Percentiles rank a stretch among this genome's conserved stretches.
Conservation (phyloP, 2,113 vertebrate species). For the Gnathonemus longibarbis region DNA sequence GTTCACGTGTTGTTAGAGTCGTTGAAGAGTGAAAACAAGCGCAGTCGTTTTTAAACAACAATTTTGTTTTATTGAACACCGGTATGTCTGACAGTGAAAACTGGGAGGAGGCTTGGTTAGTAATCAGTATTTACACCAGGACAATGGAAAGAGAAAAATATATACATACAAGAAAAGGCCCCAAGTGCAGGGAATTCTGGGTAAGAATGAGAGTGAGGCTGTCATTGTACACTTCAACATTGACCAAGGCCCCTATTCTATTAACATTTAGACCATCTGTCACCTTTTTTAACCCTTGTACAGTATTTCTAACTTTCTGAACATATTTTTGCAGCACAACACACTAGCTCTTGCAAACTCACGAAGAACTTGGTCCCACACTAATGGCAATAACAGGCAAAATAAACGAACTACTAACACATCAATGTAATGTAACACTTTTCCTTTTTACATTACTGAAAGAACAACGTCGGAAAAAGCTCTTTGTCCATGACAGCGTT, state of each 20-base stretch:
- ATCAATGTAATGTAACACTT: conserved; percentile 33
- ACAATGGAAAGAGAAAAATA: conserved; percentile 75
- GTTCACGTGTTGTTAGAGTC: not conserved
- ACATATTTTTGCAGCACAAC: conserved; percentile 12
- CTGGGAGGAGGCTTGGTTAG: conserved; percentile 82
- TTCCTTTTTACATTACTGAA: conserved; percentile 2
- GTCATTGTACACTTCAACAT: conserved; percentile 26
- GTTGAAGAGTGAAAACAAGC: not conserved
- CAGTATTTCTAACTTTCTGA: conserved; percentile 1
- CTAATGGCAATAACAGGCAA: conserved; percentile 16
- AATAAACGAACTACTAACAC: not conserved
- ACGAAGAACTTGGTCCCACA: conserved; percentile 30
- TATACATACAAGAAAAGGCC: conserved; percentile 50
- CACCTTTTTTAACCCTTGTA: not conserved
- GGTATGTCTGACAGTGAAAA: conserved; percentile 80
- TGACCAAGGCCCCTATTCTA: conserved; percentile 10
- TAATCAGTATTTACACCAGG: conserved; percentile 91
- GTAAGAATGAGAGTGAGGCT: conserved; percentile 59
- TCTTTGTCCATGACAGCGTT: conserved; percentile 2
- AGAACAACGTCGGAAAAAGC: not conserved
- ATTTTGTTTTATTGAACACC: conserved; percentile 77
- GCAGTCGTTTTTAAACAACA: not conserved
- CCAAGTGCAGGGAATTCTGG: conserved; percentile 68
- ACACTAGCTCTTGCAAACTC: conserved; percentile 17
- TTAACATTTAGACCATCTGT: conserved; percentile 10